Percentiles rank a stretch among this genome's conserved stretches.
phyloP scores from a whole-genome alignment of 2,113 vertebrate genomes.

The Phylloscopus trochiloides region DNA sequence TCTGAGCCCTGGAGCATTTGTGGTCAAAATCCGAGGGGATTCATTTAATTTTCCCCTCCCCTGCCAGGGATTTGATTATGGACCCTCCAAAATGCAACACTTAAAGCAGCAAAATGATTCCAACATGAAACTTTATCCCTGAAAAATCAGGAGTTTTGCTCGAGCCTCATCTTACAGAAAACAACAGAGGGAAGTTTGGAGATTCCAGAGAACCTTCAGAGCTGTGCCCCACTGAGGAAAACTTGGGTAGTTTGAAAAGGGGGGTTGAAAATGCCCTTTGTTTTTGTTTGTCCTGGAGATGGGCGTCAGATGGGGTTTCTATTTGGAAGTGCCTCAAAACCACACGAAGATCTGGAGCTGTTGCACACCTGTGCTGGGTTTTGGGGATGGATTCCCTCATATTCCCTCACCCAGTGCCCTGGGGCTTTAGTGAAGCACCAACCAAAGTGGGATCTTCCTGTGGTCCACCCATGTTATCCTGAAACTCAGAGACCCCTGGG shows the following conservation, averaged over 20 bases:
- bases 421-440: not conserved
- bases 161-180: not conserved
- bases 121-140: not conserved
- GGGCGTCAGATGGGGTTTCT: too few species aligned
- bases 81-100: not conserved
- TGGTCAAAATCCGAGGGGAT: not conserved
- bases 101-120: not conserved
- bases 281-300: not conserved
- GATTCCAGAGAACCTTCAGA: not conserved
- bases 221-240: not conserved
- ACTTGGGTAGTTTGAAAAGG: rapidly evolving
- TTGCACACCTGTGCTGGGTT: not conserved
- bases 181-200: not conserved
- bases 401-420: rapidly evolving
- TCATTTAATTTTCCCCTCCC: not conserved
- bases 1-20: not conserved
- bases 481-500: rapidly evolving
- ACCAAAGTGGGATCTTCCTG: not conserved
- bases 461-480: not conserved
- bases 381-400: not conserved
- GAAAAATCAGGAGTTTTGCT: not conserved
- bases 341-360: not conserved
- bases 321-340: not conserved
- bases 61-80: not conserved
- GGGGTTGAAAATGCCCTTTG: not conserved